A percentile compares a stretch with the other conserved stretches of the same genome.
Evolutionary conservation across 2,113 vertebrate genomes (phyloP).

Genomic region (Dissostichus mawsoni): DNA sequence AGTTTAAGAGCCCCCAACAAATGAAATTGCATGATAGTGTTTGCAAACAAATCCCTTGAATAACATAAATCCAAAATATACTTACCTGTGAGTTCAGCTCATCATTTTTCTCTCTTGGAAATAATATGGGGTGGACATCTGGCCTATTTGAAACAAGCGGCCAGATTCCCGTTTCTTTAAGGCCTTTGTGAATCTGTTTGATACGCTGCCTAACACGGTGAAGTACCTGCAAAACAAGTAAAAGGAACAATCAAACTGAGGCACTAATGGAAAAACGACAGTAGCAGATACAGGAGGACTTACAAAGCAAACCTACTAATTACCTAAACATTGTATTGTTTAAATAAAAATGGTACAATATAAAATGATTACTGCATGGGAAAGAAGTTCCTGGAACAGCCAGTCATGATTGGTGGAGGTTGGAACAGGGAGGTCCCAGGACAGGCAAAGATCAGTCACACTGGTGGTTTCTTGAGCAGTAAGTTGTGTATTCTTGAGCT

Average conservation of each 20-base stretch:
- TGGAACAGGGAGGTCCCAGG: background rate
- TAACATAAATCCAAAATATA: background rate
- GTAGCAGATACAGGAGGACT: background rate
- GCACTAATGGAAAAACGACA: background rate
- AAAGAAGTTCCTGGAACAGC: background rate
- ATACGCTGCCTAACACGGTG: background rate
- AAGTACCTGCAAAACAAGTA: background rate
- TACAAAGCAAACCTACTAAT: background rate
- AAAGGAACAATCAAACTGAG: background rate
- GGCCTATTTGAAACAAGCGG: background rate
- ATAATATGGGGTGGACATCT: background rate
- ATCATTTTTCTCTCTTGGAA: background rate
- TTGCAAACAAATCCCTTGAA: too few species aligned
- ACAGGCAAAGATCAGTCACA: slow-evolving; percentile 2
- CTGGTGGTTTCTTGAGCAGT: background rate
- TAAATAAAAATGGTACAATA: background rate
- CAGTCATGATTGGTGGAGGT: background rate
- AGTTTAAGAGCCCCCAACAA: too few species aligned
- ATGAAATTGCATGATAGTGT: too few species aligned
- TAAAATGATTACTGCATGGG: background rate
- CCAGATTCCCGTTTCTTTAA: slow-evolving; percentile 2
- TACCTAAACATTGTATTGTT: background rate
- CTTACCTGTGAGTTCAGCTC: background rate
- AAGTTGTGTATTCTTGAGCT: background rate
- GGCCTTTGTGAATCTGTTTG: background rate